These are phyloP conservation scores for Actinia equina DNA, from an alignment of 64 coral and sea anemone species.

Conservation along the genomic window DNA sequence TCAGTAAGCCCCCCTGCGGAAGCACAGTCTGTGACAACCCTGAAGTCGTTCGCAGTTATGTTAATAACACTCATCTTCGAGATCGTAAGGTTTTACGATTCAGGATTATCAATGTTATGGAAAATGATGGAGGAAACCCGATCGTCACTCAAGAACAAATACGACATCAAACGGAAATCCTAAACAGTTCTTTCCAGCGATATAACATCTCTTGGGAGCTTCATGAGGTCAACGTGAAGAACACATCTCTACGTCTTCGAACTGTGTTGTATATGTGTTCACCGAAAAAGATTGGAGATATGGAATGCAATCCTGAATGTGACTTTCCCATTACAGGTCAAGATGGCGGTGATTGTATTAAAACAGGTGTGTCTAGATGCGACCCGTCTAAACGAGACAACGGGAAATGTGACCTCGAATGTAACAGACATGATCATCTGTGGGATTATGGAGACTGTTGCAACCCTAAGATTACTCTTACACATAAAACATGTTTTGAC, in stretches of 20 bases:
- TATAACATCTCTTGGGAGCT: conserved; percentile 82
- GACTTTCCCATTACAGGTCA: conserved; percentile 63
- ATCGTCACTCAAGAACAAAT: conserved; percentile 72
- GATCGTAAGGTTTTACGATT: conserved; percentile 58
- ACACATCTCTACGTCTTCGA: conserved; percentile 63
- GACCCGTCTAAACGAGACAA: conserved; percentile 45
- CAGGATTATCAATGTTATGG: conserved; percentile 83
- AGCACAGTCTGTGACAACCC: conserved; percentile 95
- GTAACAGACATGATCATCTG: conserved; percentile 53
- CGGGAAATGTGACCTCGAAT: conserved; percentile 90
- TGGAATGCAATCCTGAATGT: conserved; percentile 43
- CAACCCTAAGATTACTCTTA: conserved; percentile 49
- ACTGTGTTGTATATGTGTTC: conserved; percentile 66
- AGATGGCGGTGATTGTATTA: conserved; percentile 80
- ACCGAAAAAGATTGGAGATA: conserved; percentile 54
- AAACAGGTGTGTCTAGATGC: conserved; percentile 12
- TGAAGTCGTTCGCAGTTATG: conserved; percentile 87
- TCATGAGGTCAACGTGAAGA: conserved; percentile 43
- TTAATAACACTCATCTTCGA: conserved; percentile 64
- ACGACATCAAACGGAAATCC: conserved; percentile 38
- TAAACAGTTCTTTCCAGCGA: conserved; percentile 51
- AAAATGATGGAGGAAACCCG: conserved; percentile 67
- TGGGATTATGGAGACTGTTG: conserved; percentile 96
- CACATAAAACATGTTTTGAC: conserved; percentile 73
- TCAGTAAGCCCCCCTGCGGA: conserved; percentile 85